phyloP scores from a whole-genome alignment of 2,888 invertebrate genomes.

The Oxyteleia sp. region DNA sequence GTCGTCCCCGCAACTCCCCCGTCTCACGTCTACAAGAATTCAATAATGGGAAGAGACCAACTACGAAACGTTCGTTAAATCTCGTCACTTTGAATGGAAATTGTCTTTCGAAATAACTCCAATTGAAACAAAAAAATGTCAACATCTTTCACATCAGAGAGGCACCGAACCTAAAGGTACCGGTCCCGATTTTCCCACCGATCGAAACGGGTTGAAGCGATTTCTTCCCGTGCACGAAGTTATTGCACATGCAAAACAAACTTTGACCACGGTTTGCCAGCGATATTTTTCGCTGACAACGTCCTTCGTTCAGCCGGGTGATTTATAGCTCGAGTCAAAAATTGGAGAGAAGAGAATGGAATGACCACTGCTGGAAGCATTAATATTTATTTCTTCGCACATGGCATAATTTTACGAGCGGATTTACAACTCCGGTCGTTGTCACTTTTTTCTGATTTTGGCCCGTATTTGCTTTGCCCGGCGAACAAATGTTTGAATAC shows the following conservation, averaged over 20 bases:
- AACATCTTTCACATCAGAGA: no score
- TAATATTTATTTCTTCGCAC: slow-evolving; percentile 87
- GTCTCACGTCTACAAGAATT: slow-evolving; percentile 25
- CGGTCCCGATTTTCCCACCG: slow-evolving; percentile 34
- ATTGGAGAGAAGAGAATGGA: slow-evolving; percentile 76
- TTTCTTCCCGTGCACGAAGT: slow-evolving; percentile 56
- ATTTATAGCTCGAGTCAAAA: slow-evolving; percentile 83
- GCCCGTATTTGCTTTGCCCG: slow-evolving; percentile 67
- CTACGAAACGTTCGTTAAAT: slow-evolving; percentile 37
- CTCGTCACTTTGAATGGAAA: neutral
- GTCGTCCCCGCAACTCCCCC: slow-evolving; percentile 27
- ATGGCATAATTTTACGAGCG: slow-evolving; percentile 85
- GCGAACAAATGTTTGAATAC: slow-evolving; percentile 69
- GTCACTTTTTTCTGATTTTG: slow-evolving; percentile 79
- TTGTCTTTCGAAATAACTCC: no score
- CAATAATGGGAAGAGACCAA: slow-evolving; percentile 2
- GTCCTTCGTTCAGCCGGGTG: slow-evolving; percentile 84
- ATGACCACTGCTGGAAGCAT: slow-evolving; percentile 80
- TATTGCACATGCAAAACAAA: slow-evolving; percentile 82
- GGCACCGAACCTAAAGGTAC: neutral
- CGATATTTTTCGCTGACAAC: slow-evolving; percentile 86
- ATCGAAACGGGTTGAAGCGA: slow-evolving; percentile 40
- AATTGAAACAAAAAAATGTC: neutral
- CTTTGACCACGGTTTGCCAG: slow-evolving; percentile 83
- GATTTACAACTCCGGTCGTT: slow-evolving; percentile 83